Evolutionary conservation across 2,888 invertebrate genomes (phyloP), one percentile per base, ranked within the genome.

Genomic region (Diarsia dahlii): DNA sequence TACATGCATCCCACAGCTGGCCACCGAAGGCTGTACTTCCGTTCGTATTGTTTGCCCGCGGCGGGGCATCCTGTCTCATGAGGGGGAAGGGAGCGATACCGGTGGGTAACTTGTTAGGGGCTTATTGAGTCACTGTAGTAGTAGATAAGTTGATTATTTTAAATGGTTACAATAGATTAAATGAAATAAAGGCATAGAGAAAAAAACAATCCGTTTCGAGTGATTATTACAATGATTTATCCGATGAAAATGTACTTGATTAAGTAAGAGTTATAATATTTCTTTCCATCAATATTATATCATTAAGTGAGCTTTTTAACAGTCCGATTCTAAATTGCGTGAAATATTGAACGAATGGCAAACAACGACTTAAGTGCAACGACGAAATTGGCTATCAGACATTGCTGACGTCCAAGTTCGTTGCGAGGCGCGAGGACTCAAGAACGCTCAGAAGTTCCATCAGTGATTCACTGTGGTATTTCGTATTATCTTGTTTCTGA

Each of bases 11-110:
- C 87, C 76, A 82, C 88, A 80, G 80, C 79, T 79, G 82, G 72
- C 67, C 73, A 78, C 63, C 80, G 75, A 86, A 87, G 85, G 78
- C 80, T 84, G 62, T 72, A 81, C 85, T 88, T 88, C 88, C 88
- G 85, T 80, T 82, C 78, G 58, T 76, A 83, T 86, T 77, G 76
- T 85, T 76, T 81, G 75, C 70, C 63, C 70, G 71, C 76, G 74
- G 73, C 54, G 62, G 23, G 23, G 67, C 63, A 74, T 79, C 66
- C 71, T 66, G 79, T n/a, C 72, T 23, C 67, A 52, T 58, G 60
- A 74, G 67, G 80, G 80, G 82, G 81, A 80, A 82, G 66, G 60
- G 70, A n/a, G 56, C 67, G 52, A 50, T 67, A 65, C 52, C 52
- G 28, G 80, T 71, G 50, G 63, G 54, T 45, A 48, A 76, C 23